phyloP scores from a whole-genome alignment of 2,113 vertebrate species.

The Gallinago media region DNA sequence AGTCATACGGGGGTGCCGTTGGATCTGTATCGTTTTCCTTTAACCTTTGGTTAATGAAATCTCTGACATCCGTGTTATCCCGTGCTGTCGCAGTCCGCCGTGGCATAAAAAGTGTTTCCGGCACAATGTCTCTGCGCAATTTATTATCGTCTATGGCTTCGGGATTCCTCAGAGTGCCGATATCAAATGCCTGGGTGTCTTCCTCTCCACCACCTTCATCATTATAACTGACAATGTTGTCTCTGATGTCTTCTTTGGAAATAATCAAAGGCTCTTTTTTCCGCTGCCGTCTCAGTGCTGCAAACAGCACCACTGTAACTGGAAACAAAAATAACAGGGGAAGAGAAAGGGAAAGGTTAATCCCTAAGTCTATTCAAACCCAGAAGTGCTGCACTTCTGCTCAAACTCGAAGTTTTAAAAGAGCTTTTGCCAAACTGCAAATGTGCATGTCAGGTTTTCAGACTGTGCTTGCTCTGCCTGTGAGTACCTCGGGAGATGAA shows the following conservation, averaged over 20 bases:
- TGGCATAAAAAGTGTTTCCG: slow-evolving; percentile 87
- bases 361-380: slow-evolving; percentile 15
- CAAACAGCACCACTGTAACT: slow-evolving; percentile 96
- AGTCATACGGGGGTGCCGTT: slow-evolving; percentile 94
- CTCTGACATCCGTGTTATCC: slow-evolving; percentile 91
- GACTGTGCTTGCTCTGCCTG: not conserved
- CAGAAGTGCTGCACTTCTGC: not conserved
- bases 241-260: slow-evolving; percentile 96
- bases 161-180: slow-evolving; percentile 92
- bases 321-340: slow-evolving; percentile 49
- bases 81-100: slow-evolving; percentile 79
- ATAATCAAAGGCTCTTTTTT: slow-evolving; percentile 98
- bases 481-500: not conserved
- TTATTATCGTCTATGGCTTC: slow-evolving; percentile 94
- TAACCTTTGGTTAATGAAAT: slow-evolving; percentile 96
- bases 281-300: slow-evolving; percentile 89
- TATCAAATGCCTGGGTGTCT: slow-evolving; percentile 97
- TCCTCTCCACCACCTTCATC: slow-evolving; percentile 97
- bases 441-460: not conserved
- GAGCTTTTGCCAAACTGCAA: slow-evolving; percentile 12
- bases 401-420: not conserved
- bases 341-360: slow-evolving; percentile 50
- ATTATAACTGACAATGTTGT: slow-evolving; percentile 98
- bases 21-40: slow-evolving; percentile 94
- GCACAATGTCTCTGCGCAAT: slow-evolving; percentile 90